Percentiles rank a stretch among this genome's conserved stretches.
Evolutionary conservation across 2,888 invertebrate species (phyloP).

Genomic region (Thumatha senex): DNA sequence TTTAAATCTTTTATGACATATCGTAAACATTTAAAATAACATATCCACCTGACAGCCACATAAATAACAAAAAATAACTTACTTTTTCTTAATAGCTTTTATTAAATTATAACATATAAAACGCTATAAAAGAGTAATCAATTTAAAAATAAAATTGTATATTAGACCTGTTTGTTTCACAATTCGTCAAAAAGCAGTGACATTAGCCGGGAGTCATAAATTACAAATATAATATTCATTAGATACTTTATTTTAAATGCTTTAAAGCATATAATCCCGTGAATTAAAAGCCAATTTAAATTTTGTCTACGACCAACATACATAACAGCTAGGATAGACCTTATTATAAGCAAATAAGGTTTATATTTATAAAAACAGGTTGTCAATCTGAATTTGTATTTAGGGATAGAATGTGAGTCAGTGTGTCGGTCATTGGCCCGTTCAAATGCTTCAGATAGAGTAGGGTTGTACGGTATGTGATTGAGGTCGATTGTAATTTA

Average conservation of each 20-base stretch:
- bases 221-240: conserved; percentile 12
- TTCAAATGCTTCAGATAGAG: conserved; percentile 67
- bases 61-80: conserved; percentile 6
- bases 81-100: conserved; percentile 15
- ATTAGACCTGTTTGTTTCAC: conserved; percentile 18
- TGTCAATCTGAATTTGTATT: conserved; percentile 22
- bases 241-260: conserved; percentile 6
- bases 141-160: conserved; percentile 33
- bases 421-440: conserved; percentile 73
- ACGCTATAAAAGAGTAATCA: conserved; percentile 22
- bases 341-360: conserved; percentile 23
- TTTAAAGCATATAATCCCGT: conserved; percentile 28
- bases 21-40: conserved; percentile 10
- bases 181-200: conserved; percentile 41
- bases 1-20: conserved; percentile 12
- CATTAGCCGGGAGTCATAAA: conserved; percentile 27
- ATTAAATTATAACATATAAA: conserved; percentile 26
- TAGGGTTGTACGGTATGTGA: conserved; percentile 49
- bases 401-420: conserved; percentile 67
- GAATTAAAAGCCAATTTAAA: conserved; percentile 27
- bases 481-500: conserved; percentile 34
- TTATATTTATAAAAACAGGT: conserved; percentile 17
- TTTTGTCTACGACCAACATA: conserved; percentile 18
- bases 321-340: background rate
- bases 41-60: conserved; percentile 6